phyloP scores from a whole-genome alignment of 35 echinoderm and acorn worm species.

The Apostichopus californicus region DNA sequence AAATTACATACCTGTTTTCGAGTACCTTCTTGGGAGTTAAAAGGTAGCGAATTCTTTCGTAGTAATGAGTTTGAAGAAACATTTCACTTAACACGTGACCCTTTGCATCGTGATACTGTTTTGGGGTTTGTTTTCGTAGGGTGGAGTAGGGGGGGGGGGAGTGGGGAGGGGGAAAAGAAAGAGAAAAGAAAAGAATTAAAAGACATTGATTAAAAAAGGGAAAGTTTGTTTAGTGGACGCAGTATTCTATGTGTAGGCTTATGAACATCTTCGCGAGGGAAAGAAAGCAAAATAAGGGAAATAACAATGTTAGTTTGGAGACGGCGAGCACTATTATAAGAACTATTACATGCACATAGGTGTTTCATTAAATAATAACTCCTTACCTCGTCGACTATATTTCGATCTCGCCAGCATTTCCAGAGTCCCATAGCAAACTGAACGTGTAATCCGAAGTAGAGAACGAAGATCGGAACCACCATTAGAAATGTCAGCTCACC shows the following conservation, averaged over 20 bases:
- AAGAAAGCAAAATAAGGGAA: neutral
- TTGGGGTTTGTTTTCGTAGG: too few species aligned
- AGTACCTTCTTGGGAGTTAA: conserved; percentile 26
- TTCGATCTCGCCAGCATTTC: neutral
- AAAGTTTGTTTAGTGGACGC: neutral
- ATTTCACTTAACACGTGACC: neutral
- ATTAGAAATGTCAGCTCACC: conserved; percentile 39
- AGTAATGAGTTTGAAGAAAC: conserved; percentile 7
- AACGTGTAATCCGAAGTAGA: conserved; percentile 12
- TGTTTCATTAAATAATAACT: too few species aligned
- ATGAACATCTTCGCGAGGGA: neutral
- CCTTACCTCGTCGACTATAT: neutral
- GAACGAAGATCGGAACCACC: conserved; percentile 36
- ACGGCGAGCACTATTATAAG: too few species aligned
- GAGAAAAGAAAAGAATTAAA: too few species aligned
- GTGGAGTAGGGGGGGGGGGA: too few species aligned
- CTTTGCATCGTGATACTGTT: neutral
- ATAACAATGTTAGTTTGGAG: too few species aligned
- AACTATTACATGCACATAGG: too few species aligned
- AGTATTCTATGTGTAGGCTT: neutral
- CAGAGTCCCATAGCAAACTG: conserved; percentile 27
- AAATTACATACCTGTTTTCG: conserved; percentile 9
- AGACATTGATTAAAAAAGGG: too few species aligned
- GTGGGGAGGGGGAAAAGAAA: too few species aligned
- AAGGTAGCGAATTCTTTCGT: conserved; percentile 12